These are phyloP conservation scores for Denticeps clupeoides DNA, from an alignment of 2,797 vertebrate species.

Conservation along the genomic window DNA sequence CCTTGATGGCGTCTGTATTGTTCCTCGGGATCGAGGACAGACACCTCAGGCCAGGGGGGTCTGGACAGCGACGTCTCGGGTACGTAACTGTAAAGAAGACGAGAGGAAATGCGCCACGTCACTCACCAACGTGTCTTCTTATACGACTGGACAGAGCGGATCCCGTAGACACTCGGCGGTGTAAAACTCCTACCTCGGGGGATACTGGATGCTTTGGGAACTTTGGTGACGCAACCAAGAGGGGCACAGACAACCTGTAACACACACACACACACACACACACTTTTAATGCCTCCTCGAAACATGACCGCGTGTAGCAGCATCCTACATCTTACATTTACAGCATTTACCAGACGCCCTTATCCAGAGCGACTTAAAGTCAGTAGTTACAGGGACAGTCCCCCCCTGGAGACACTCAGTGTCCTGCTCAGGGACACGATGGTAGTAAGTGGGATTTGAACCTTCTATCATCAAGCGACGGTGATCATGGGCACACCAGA, in stretches of 20 bases:
- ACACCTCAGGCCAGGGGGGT: constrained; percentile 70
- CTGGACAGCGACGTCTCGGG: constrained; percentile 73
- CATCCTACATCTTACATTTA: too few relatives aligned
- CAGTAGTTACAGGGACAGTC: too few relatives aligned
- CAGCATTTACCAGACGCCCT: too few relatives aligned
- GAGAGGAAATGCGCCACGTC: neutral
- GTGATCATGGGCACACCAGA: too few relatives aligned
- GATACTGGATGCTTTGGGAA: constrained; percentile 17
- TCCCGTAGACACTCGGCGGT: neutral
- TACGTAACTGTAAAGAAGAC: constrained; percentile 40
- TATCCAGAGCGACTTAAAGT: too few relatives aligned
- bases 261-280: neutral
- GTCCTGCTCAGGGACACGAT: too few relatives aligned
- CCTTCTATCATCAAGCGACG: too few relatives aligned
- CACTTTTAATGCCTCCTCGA: neutral
- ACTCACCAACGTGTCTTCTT: neutral
- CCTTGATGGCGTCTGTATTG: constrained; percentile 61
- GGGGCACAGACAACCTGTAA: constrained; percentile 12
- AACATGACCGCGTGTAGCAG: neutral
- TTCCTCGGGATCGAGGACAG: constrained; percentile 40
- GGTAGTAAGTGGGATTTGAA: too few relatives aligned
- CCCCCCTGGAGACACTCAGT: too few relatives aligned
- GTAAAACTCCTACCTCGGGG: constrained; percentile 13
- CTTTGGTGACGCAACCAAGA: constrained; percentile 9
- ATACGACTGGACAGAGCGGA: too few relatives aligned